A percentile compares a stretch with the other conserved stretches of the same genome.
These are phyloP conservation scores for Caenorhabditis tropicalis DNA, from an alignment of 1,140 invertebrate genomes.

Conservation along the genomic window DNA sequence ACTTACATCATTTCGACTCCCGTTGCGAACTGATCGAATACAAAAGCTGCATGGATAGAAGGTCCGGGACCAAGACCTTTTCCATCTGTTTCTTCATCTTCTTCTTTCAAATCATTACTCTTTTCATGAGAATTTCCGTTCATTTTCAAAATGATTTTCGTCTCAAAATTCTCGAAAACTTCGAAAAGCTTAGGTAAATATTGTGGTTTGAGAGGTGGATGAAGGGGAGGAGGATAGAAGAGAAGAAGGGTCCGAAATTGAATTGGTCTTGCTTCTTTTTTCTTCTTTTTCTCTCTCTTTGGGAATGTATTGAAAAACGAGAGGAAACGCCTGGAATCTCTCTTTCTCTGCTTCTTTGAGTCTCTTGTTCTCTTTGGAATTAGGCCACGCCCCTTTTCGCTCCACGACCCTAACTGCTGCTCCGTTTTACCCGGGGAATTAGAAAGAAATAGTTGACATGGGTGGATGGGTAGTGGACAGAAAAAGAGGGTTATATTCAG, in stretches of 20 bases:
- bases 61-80: not conserved
- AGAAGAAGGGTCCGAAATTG: constrained; percentile 19
- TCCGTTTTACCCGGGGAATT: not conserved
- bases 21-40: not conserved
- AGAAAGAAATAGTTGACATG: not conserved
- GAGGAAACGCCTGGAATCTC: not conserved
- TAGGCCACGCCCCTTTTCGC: not conserved
- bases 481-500: too few species aligned
- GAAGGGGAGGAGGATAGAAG: not conserved
- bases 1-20: constrained; percentile 33
- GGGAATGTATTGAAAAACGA: not conserved
- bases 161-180: too few species aligned
- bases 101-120: not conserved
- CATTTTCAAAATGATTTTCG: too few species aligned
- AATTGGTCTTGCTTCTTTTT: not conserved
- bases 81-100: not conserved
- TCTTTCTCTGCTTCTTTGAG: not conserved
- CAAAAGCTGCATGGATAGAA: not conserved
- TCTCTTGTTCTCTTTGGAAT: not conserved
- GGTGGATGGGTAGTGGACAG: not conserved
- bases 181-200: too few species aligned
- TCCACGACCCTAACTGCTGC: too few species aligned
- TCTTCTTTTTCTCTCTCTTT: not conserved
- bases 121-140: not conserved
- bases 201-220: not conserved